Percentiles rank a stretch among this genome's conserved stretches.
These are phyloP conservation scores for Toxonevra muliebris DNA, from an alignment of 2,888 invertebrate genomes.

Conservation along the genomic window DNA sequence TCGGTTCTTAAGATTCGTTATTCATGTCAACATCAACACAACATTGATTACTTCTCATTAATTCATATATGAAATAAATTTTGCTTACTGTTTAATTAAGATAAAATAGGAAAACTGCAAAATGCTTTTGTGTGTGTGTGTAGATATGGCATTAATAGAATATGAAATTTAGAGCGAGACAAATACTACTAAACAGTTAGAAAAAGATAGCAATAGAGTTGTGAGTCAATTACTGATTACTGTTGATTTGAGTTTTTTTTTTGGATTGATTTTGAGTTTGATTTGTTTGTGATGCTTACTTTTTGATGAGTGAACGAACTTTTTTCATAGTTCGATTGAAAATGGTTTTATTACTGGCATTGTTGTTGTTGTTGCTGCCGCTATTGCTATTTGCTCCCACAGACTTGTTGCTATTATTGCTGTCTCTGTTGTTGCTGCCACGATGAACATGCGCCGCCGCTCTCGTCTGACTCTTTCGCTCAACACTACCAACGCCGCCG, in stretches of 20 bases:
- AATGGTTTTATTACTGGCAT: slow-evolving; percentile 71
- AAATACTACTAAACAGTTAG: background rate
- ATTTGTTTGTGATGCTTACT: slow-evolving; percentile 58
- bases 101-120: too few relatives aligned
- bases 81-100: too few relatives aligned
- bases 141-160: slow-evolving; percentile 15
- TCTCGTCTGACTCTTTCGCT: slow-evolving; percentile 48
- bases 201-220: slow-evolving; percentile 6
- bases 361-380: slow-evolving; percentile 50
- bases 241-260: slow-evolving; percentile 5
- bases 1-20: too few relatives aligned
- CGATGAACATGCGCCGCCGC: slow-evolving; percentile 57
- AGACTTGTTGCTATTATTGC: slow-evolving; percentile 59
- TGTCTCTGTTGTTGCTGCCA: slow-evolving; percentile 46
- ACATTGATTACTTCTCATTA: too few relatives aligned
- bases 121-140: slow-evolving; percentile 12
- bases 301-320: slow-evolving; percentile 78
- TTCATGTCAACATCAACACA: too few relatives aligned
- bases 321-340: slow-evolving; percentile 87
- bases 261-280: background rate
- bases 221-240: background rate
- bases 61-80: too few relatives aligned
- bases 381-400: slow-evolving; percentile 67
- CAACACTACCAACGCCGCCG: background rate
- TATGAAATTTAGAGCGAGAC: slow-evolving; percentile 11